Conservation (phyloP, 2,113 vertebrate species). For the Hippopotamus amphibius region DNA sequence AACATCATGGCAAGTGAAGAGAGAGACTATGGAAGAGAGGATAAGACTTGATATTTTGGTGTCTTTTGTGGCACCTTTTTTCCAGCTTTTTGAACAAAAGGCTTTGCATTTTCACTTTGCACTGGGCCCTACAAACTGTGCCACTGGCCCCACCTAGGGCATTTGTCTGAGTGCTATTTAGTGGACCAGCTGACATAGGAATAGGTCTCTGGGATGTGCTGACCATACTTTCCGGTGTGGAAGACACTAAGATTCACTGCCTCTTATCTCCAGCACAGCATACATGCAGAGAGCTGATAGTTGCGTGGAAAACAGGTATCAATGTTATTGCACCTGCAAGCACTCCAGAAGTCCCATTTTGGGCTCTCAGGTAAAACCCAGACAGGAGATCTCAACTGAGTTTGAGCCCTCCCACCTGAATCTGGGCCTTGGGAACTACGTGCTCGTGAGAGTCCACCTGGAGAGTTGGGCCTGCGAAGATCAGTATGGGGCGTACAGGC, state of each 20-base stretch:
- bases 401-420: not conserved
- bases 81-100: not conserved
- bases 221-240: not conserved
- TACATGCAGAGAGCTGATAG: not conserved
- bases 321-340: not conserved
- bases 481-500: not conserved
- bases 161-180: not conserved
- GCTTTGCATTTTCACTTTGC: not conserved
- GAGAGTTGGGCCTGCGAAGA: not conserved
- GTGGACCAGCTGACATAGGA: not conserved
- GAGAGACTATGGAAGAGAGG: not conserved
- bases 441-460: not conserved
- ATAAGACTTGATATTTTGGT: not conserved
- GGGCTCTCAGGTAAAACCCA: not conserved
- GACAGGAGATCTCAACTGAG: not conserved
- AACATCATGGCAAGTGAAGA: not conserved
- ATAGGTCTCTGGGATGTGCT: not conserved
- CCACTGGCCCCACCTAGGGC: not conserved
- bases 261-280: not conserved
- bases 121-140: not conserved
- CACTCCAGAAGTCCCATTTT: too few species aligned
- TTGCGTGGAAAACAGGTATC: not conserved
- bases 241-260: not conserved
- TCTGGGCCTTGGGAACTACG: not conserved
- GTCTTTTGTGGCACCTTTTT: not conserved